Conservation (phyloP, 2,888 invertebrate species). For the Ennomos quercinarius region DNA sequence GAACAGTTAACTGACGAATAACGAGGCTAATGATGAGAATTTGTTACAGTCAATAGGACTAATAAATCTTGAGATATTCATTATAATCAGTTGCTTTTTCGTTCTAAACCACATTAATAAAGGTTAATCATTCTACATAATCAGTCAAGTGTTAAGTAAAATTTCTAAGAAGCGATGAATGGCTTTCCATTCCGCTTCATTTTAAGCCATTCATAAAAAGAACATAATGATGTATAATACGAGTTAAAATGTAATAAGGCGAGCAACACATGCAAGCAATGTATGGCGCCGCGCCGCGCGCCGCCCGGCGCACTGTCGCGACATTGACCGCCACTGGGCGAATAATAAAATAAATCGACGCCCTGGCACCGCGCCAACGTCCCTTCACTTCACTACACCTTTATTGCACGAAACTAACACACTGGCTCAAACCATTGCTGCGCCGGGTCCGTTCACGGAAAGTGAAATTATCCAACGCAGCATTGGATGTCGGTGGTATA, state of each 20-base stretch:
- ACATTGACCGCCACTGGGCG: slow-evolving; percentile 82
- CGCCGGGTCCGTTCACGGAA: slow-evolving; percentile 37
- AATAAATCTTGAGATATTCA: slow-evolving; percentile 29
- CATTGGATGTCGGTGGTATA: slow-evolving; percentile 25
- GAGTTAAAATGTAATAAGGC: slow-evolving; percentile 57
- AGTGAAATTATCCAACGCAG: slow-evolving; percentile 42
- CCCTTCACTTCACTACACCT: slow-evolving; percentile 77
- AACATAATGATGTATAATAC: slow-evolving; percentile 30
- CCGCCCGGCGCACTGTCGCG: slow-evolving; percentile 63
- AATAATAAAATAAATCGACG: slow-evolving; percentile 82
- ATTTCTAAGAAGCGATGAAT: slow-evolving; percentile 24
- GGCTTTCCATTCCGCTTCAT: slow-evolving; percentile 16
- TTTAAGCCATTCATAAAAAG: slow-evolving; percentile 30
- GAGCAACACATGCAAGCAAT: slow-evolving; percentile 70
- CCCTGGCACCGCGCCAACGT: slow-evolving; percentile 77
- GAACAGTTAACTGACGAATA: slow-evolving; percentile 32
- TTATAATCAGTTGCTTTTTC: slow-evolving; percentile 27
- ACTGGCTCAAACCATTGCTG: slow-evolving; percentile 51
- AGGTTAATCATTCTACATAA: slow-evolving; percentile 21
- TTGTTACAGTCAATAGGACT: slow-evolving; percentile 29
- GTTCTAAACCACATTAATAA: slow-evolving; percentile 25
- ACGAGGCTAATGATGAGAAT: slow-evolving; percentile 37
- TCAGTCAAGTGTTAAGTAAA: slow-evolving; percentile 21
- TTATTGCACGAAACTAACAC: slow-evolving; percentile 56
- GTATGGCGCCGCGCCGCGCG: slow-evolving; percentile 72